Evolutionary conservation across 2,113 vertebrate species (phyloP).

Genomic region (Gambusia affinis): DNA sequence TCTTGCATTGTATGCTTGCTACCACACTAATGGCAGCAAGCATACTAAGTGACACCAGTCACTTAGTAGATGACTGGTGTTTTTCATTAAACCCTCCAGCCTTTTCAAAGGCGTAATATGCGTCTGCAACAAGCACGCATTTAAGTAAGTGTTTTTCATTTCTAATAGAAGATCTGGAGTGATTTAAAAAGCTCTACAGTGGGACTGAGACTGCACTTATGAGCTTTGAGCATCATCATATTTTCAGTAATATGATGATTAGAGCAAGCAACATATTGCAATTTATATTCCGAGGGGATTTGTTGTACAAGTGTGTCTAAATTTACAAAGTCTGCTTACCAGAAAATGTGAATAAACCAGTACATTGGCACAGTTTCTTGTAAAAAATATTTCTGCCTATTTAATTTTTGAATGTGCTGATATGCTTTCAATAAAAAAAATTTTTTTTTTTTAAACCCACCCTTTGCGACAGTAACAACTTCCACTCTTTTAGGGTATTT

Average conservation of each 20-base stretch:
- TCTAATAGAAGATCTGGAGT: slow-evolving; percentile 13
- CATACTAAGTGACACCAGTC: too few species aligned
- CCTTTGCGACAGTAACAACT: too few species aligned
- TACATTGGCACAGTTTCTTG: not conserved
- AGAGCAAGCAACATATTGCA: not conserved
- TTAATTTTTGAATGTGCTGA: too few species aligned
- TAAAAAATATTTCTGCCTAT: not conserved
- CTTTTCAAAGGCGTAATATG: slow-evolving; percentile 25
- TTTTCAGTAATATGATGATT: slow-evolving; percentile 10
- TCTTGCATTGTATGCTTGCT: not conserved
- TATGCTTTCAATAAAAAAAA: too few species aligned
- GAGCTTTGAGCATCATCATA: slow-evolving; percentile 18
- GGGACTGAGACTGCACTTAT: slow-evolving; percentile 4
- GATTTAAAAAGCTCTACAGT: slow-evolving; percentile 21
- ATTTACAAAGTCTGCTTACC: not conserved
- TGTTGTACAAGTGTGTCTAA: not conserved
- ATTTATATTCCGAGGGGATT: slow-evolving; percentile 2
- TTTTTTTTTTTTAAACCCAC: too few species aligned
- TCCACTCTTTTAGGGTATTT: too few species aligned
- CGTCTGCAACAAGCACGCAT: slow-evolving; percentile 24
- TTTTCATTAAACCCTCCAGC: slow-evolving; percentile 43
- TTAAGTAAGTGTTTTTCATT: slow-evolving; percentile 28
- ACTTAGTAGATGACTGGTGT: slow-evolving; percentile 21
- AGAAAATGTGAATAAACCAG: not conserved
- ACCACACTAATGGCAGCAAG: too few species aligned